Percentiles rank a stretch among this genome's conserved stretches.
phyloP scores from a whole-genome alignment of 2,797 vertebrate genomes.

The Falco naumanni region DNA sequence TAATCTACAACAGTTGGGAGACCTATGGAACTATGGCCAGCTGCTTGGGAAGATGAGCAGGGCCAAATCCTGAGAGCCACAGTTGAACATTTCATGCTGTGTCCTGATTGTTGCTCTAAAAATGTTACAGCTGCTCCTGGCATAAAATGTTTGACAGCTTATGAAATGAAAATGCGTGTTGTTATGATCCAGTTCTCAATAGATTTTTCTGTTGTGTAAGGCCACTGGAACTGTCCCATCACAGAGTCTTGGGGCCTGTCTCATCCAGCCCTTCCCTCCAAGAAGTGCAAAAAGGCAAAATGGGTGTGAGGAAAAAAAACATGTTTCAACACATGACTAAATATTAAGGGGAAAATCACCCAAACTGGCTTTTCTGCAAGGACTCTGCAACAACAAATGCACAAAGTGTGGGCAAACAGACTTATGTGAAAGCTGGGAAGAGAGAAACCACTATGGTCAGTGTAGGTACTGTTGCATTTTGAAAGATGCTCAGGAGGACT shows the following conservation, averaged over 20 bases:
- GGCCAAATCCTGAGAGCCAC: not conserved
- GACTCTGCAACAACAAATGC: not conserved
- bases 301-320: not conserved
- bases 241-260: not conserved
- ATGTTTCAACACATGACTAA: not conserved
- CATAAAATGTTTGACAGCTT: not conserved
- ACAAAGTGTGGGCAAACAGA: not conserved
- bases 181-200: not conserved
- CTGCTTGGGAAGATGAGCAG: not conserved
- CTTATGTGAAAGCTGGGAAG: not conserved
- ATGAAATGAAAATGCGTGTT: not conserved
- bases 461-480: not conserved
- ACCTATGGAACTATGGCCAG: not conserved
- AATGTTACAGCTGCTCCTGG: not conserved
- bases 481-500: not conserved
- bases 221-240: not conserved
- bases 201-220: not conserved
- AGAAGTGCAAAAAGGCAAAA: not conserved
- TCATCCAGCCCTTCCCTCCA: not conserved
- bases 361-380: not conserved
- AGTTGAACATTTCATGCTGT: not conserved
- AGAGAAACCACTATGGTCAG: not conserved
- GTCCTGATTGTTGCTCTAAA: not conserved
- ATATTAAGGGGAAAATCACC: not conserved
- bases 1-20: not conserved